Evolutionary conservation across 2,113 vertebrate species (phyloP), one percentile per base, ranked within the genome.

Genomic region (Rattus rattus): DNA sequence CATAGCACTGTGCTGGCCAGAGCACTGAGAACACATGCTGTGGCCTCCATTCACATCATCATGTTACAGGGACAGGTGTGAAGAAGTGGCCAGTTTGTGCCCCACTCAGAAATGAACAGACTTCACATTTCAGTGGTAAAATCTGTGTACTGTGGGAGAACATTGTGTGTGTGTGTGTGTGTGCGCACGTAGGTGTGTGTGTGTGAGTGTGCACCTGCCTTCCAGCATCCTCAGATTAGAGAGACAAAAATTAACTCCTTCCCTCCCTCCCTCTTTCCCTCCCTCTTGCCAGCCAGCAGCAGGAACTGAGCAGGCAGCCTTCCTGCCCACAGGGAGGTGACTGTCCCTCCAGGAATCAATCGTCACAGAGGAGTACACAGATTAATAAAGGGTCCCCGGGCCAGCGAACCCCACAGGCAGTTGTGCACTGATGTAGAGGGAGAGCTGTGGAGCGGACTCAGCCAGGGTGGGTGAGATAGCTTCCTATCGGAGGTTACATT

Each of bases 261-360:
- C 69, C 49, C 49, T 79, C 28, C 76, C 7, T 79, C 7, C 28
- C 0, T 52, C 30, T 30, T 7, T 80, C 8, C 63, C 63, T 65
- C 0, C 24, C 24, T 9, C 2, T 54, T 86, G 72, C 77, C 33
- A 47, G 2, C n/a, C 24, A 28, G 22, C 26, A 47, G 2, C 47
- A 39, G 33, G 79, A 49, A 16, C 10, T 49, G 80, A 79, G 33
- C 73, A 33, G 61, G 52, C 0, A 10, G 4, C 63, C 13, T 6
- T 33, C 22, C 65, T 88, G 52, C 7, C 26, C 33, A 77, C 30
- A 2, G 39, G 89, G 81, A 69, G 14, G 39, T 22, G 9, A 59
- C 67, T 0, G 0, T 19, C 56, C 13, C 7, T 28, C 5, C 30
- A 1, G 54, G 26, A 16, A 6, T 52, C 14, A 33, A 39, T 24